Conservation (phyloP, 2,888 invertebrate genomes). For the Drosophila ustulata region DNA sequence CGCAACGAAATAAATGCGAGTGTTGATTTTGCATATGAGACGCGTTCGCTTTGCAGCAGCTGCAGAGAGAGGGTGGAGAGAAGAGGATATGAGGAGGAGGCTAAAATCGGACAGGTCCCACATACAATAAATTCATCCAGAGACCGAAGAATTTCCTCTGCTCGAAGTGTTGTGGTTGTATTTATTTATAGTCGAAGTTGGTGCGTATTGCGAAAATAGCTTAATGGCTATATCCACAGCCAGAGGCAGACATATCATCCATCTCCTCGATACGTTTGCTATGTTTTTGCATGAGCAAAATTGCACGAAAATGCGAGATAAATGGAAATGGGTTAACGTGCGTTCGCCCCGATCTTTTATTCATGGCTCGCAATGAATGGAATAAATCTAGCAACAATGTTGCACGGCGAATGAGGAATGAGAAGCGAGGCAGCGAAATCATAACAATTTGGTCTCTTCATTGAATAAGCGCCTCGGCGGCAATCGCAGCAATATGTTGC, state of each 20-base stretch:
- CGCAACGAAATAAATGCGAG: slow-evolving; percentile 54
- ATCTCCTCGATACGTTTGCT: slow-evolving; percentile 9
- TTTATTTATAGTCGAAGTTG: slow-evolving; percentile 70
- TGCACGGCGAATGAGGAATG: background rate
- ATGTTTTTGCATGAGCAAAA: slow-evolving; percentile 22
- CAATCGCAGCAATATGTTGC: slow-evolving; percentile 28
- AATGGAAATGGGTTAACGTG: slow-evolving; percentile 74
- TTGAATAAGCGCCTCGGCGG: slow-evolving; percentile 39
- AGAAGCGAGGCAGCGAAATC: slow-evolving; percentile 24
- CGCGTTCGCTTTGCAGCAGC: background rate
- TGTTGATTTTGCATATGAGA: slow-evolving; percentile 65
- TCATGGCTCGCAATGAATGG: slow-evolving; percentile 51
- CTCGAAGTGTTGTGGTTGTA: slow-evolving; percentile 44
- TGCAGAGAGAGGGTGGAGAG: too few relatives aligned
- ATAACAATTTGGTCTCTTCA: slow-evolving; percentile 48
- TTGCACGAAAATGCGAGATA: slow-evolving; percentile 60
- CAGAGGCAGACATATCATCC: slow-evolving; percentile 14
- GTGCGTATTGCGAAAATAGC: slow-evolving; percentile 50
- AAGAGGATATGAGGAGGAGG: background rate
- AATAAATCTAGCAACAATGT: slow-evolving; percentile 42
- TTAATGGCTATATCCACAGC: slow-evolving; percentile 45
- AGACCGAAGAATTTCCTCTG: slow-evolving; percentile 27
- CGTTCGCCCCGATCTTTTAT: slow-evolving; percentile 47
- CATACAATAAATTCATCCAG: slow-evolving; percentile 58
- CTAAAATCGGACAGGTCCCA: slow-evolving; percentile 51